Conservation (phyloP, 2,888 invertebrate genomes). For the Sminthurinus aureus region DNA sequence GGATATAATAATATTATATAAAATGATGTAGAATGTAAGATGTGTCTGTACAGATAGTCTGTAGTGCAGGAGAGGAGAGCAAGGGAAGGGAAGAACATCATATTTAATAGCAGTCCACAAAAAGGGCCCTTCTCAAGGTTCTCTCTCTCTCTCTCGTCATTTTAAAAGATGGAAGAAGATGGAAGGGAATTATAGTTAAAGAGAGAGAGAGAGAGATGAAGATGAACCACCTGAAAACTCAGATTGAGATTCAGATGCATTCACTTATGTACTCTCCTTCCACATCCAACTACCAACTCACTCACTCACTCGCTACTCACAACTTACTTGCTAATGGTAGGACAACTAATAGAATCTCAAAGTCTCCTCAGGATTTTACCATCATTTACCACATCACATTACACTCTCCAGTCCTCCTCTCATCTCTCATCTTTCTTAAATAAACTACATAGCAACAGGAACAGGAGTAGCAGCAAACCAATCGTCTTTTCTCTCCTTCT, state of each 20-base stretch:
- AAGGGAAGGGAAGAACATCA: not conserved
- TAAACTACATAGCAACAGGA: not conserved
- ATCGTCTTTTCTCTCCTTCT: not conserved
- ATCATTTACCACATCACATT: not conserved
- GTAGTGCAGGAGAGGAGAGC: too few species aligned
- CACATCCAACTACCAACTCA: not conserved
- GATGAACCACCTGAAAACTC: conserved; percentile 34
- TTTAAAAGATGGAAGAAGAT: not conserved
- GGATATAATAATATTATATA: too few species aligned
- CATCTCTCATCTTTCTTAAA: not conserved
- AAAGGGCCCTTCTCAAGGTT: conserved; percentile 18
- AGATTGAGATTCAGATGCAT: not conserved
- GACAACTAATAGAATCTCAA: not conserved
- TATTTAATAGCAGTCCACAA: not conserved
- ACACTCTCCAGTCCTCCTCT: not conserved
- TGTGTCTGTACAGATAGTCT: too few species aligned
- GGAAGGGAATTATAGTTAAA: not conserved
- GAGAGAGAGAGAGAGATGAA: conserved; percentile 13
- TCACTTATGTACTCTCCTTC: too few species aligned
- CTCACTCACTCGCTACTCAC: not conserved
- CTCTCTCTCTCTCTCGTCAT: not conserved
- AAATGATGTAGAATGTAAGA: too few species aligned
- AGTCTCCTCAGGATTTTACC: not conserved
- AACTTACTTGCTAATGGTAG: too few species aligned
- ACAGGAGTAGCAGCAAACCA: not conserved